These are phyloP conservation scores for Bubo scandiacus DNA, from an alignment of 2,113 vertebrate species.

Conservation along the genomic window DNA sequence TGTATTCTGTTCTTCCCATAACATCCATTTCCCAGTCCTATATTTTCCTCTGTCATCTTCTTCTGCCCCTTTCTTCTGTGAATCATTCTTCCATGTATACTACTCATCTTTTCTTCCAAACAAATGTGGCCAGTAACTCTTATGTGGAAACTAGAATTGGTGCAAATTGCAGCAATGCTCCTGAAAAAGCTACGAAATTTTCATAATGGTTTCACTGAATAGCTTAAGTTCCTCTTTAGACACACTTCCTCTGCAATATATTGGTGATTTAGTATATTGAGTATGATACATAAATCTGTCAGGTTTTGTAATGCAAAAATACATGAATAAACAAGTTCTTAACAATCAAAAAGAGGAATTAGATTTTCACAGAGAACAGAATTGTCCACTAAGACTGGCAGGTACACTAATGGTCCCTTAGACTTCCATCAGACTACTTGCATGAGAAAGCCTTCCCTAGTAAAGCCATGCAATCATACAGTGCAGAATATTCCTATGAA, in stretches of 20 bases:
- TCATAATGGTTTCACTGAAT: neutral
- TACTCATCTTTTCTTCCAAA: neutral
- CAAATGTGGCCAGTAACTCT: neutral
- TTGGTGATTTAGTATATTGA: neutral
- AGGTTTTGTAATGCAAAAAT: neutral
- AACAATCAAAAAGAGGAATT: neutral
- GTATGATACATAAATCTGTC: neutral
- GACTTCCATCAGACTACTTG: neutral
- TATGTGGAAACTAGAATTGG: neutral
- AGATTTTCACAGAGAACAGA: neutral
- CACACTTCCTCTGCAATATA: neutral
- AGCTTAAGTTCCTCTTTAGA: neutral
- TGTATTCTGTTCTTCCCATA: neutral
- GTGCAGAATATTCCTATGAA: neutral
- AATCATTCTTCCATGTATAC: neutral
- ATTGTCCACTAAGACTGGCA: neutral
- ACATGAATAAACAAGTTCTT: neutral
- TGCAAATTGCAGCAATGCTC: neutral
- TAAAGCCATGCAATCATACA: neutral
- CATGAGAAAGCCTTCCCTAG: neutral
- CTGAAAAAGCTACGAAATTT: neutral
- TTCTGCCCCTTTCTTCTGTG: neutral
- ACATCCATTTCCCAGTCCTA: neutral
- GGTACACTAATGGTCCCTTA: neutral
- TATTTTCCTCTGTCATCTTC: neutral